Percentiles rank a stretch among this genome's conserved stretches.
Conservation (phyloP, 2,797 vertebrate species). For the Cyclopterus lumpus region DNA sequence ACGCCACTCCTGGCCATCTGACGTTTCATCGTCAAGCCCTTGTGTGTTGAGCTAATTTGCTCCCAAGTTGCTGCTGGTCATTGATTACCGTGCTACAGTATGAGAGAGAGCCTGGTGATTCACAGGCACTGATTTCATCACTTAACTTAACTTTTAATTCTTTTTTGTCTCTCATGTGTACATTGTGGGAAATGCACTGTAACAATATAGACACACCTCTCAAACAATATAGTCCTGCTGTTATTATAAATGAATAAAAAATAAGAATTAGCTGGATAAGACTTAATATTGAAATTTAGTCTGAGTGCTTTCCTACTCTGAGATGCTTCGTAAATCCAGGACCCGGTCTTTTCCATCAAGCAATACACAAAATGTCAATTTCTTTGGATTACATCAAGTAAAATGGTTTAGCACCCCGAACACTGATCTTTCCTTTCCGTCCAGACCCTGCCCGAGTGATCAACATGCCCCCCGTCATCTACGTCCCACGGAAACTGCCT, state of each 20-base stretch:
- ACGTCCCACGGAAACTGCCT: constrained; percentile 96
- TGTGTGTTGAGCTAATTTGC: constrained; percentile 62
- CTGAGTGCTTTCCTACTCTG: not conserved
- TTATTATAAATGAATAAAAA: not conserved
- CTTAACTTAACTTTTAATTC: constrained; percentile 16
- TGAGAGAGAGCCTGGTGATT: constrained; percentile 44
- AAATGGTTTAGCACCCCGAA: not conserved
- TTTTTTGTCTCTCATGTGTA: not conserved
- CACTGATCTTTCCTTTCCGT: not conserved
- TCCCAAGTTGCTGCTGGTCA: constrained; percentile 68
- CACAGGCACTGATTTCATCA: constrained; percentile 53
- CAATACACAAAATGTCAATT: not conserved
- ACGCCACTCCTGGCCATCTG: constrained; percentile 34
- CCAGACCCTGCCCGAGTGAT: constrained; percentile 97
- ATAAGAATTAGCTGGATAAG: not conserved
- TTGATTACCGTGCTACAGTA: constrained; percentile 68
- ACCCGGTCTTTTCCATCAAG: not conserved
- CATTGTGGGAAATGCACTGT: constrained; percentile 3
- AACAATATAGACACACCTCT: not conserved
- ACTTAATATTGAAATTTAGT: not conserved
- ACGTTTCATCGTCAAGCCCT: constrained; percentile 40
- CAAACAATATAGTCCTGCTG: not conserved
- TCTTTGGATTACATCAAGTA: not conserved
- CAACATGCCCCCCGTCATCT: constrained; percentile 98
- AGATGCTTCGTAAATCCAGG: not conserved